Conservation (phyloP, 2,888 invertebrate genomes). For the Apamea epomidion region DNA sequence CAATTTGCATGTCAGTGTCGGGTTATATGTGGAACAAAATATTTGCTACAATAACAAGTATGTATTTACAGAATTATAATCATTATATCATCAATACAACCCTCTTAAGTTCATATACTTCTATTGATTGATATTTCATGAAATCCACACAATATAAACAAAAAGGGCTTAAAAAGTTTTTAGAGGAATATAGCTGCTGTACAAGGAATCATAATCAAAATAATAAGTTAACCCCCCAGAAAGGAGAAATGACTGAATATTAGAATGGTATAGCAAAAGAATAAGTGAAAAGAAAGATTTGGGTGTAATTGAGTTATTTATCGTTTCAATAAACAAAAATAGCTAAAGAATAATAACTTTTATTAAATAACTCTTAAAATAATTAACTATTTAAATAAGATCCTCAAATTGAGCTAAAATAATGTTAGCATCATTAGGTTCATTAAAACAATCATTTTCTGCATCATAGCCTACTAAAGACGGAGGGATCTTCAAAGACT, state of each 20-base stretch:
- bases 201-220: neutral
- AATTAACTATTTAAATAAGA: constrained; percentile 63
- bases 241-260: neutral
- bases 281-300: neutral
- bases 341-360: constrained; percentile 39
- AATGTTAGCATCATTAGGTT: constrained; percentile 80
- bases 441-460: constrained; percentile 87
- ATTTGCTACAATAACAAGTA: too few relatives aligned
- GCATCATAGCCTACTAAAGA: constrained; percentile 87
- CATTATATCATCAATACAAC: too few relatives aligned
- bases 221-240: neutral
- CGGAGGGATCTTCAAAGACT: constrained; percentile 86
- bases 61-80: too few relatives aligned
- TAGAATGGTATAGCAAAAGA: neutral
- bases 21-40: too few relatives aligned
- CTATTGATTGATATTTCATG: too few relatives aligned
- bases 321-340: neutral
- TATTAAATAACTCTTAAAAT: constrained; percentile 54
- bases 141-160: too few relatives aligned
- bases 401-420: constrained; percentile 78
- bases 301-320: neutral
- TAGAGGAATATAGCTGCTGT: neutral
- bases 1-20: too few relatives aligned
- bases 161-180: neutral
- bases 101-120: too few relatives aligned